Base-by-base conservation (phyloP, 2,797 vertebrate genomes). In the Anomalospiza imberbis region DNA sequence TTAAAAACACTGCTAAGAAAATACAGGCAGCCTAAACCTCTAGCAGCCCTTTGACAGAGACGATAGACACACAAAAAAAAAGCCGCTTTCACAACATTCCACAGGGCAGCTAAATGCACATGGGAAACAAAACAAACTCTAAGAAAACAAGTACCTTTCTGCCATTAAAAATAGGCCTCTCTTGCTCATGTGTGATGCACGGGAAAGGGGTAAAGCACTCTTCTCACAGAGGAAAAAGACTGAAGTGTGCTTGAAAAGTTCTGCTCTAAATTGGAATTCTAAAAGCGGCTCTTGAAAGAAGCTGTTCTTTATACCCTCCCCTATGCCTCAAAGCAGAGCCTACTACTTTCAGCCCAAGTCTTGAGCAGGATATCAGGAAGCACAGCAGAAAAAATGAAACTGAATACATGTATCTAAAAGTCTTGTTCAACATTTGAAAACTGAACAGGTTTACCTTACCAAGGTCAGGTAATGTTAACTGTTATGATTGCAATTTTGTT, bases 1-100 rank as follows among this genome's bases (percentile, higher is more conserved):
- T 94, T 65, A 67, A 63, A 96, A 94, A 93, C 76, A 90, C 87
- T 80, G 57, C 77, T 82, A 67, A 77, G 79, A 80, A 57, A 95
- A 94, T 88, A 48, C 57, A 75, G 32, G 81, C 82, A 86, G 68
- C 47, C 32, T 87, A 86, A 78, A 74, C 36, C 48, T 80, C 77
- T 74, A 63, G 71, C 70, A 78, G 36, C 40, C 62, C 45, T 95
- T 92, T 80, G 73, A 83, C 38, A 60, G 65, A 92, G 40, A 53
- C 18, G 24, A 91, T 48, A 73, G 62, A 36, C 31, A 38, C 32
- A 42, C 62, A 54, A 53, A 54, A 53, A 58, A 60, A 60, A 60
- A 38, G 22, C 25, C 58, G 45, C 47, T 79, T 88, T 62, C 51
- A 85, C 12, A 0, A n/a, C 47, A 85, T 84, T 87, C 42, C 57